A percentile compares a stretch with the other conserved stretches of the same genome.
phyloP scores from a whole-genome alignment of 2,888 invertebrate species.

The Xanthostigma xanthostigma region DNA sequence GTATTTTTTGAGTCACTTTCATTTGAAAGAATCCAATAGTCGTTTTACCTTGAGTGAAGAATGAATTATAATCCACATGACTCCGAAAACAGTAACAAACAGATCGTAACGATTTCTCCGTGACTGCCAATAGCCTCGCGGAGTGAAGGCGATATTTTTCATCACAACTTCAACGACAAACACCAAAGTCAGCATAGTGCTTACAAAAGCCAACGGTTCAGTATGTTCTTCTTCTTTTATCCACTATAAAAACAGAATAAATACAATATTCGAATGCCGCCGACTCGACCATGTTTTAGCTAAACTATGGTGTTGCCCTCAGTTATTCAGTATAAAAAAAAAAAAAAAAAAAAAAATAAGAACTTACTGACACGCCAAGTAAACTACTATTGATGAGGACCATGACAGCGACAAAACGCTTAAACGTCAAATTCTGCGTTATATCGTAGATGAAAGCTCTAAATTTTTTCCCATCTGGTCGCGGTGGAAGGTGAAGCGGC shows the following conservation, averaged over 20 bases:
- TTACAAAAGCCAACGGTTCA: constrained; percentile 68
- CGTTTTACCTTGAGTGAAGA: constrained; percentile 59
- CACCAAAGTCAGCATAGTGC: constrained; percentile 78
- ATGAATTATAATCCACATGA: constrained; percentile 93
- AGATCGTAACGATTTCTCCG: constrained; percentile 94
- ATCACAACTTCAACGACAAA: constrained; percentile 94
- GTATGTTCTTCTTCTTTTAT: constrained; percentile 68
- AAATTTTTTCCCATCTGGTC: constrained; percentile 85
- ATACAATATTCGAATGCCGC: constrained; percentile 1
- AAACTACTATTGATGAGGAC: constrained; percentile 88
- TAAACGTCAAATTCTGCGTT: constrained; percentile 91
- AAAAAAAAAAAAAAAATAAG: constrained; percentile 12
- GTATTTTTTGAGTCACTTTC: no score
- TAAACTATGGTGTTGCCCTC: not conserved
- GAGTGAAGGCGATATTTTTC: constrained; percentile 97
- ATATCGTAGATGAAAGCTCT: constrained; percentile 94
- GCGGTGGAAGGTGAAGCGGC: constrained; percentile 91
- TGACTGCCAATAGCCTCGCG: constrained; percentile 96
- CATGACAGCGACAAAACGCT: constrained; percentile 83
- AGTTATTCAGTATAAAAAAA: not conserved
- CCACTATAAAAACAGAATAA: constrained; percentile 45
- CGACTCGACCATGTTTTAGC: not conserved
- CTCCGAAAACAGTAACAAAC: constrained; percentile 90
- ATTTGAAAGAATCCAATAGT: no score
- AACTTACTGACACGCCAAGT: constrained; percentile 74